Evolutionary conservation across 2,888 invertebrate species (phyloP).

Genomic region (Cerceris rybyensis): DNA sequence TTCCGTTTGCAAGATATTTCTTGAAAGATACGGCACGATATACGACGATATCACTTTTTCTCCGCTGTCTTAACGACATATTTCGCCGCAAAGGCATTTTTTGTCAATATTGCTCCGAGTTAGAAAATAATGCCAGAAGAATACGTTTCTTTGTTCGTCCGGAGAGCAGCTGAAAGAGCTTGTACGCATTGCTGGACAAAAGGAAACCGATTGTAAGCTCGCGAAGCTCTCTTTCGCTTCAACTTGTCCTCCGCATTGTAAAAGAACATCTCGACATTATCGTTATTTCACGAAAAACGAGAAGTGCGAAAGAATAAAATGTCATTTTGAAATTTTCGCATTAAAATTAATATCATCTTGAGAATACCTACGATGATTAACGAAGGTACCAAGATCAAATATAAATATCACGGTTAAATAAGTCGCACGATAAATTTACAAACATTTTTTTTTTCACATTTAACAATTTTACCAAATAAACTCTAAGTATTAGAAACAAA

Average conservation of each 20-base stretch:
- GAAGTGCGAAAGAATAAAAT: not conserved
- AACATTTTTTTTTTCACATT: no score
- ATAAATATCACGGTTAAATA: no score
- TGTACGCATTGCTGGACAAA: constrained; percentile 8
- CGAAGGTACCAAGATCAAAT: no score
- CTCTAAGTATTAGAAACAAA: no score
- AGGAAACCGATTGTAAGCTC: constrained; percentile 1
- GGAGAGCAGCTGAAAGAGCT: constrained; percentile 9
- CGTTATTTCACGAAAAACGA: not conserved
- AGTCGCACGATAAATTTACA: no score
- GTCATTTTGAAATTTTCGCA: not conserved
- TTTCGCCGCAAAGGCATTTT: not conserved
- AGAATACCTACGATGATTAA: no score
- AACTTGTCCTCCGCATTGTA: not conserved
- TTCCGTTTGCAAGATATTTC: no score
- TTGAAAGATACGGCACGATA: no score
- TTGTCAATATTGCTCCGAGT: constrained; percentile 26
- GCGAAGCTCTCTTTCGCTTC: not conserved
- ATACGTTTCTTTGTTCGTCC: constrained; percentile 7
- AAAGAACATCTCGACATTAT: not conserved
- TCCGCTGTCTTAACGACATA: not conserved
- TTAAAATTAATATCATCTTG: not conserved
- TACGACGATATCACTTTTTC: no score
- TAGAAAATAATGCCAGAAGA: constrained; percentile 28
- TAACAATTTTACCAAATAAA: no score